Conservation (phyloP, 1,140 invertebrate genomes). For the Drosophila sulfurigaster region DNA sequence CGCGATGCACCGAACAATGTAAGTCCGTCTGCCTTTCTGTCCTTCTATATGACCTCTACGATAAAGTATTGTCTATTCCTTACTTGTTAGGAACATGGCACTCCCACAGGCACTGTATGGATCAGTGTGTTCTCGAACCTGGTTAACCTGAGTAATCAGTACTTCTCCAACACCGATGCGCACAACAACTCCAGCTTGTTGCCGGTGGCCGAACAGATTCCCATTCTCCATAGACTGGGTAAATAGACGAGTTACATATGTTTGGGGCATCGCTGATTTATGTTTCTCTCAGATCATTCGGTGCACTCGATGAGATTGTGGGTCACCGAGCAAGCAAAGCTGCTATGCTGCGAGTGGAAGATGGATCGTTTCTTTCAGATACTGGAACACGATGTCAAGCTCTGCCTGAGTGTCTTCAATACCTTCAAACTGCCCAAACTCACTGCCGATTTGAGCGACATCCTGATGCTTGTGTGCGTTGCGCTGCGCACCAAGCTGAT, state of each 20-base stretch:
- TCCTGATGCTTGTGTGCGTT: conserved; percentile 88
- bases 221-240: conserved; percentile 90
- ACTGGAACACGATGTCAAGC: conserved; percentile 88
- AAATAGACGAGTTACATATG: background rate
- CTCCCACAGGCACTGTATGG: conserved; percentile 75
- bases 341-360: conserved; percentile 90
- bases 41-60: background rate
- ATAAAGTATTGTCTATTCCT: background rate
- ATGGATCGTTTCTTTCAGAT: conserved; percentile 89
- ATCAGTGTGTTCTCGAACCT: conserved; percentile 75
- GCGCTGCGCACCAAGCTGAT: conserved; percentile 92
- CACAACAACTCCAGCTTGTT: conserved; percentile 87
- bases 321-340: conserved; percentile 89
- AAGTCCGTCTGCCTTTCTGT: background rate
- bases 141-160: conserved; percentile 77
- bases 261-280: background rate
- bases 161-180: conserved; percentile 68
- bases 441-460: conserved; percentile 84
- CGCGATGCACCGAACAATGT: conserved; percentile 73
- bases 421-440: conserved; percentile 87
- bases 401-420: conserved; percentile 88
- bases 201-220: conserved; percentile 92
- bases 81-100: conserved; percentile 59
- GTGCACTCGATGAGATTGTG: conserved; percentile 91
- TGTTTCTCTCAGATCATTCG: conserved; percentile 87